A percentile compares a stretch with the other conserved stretches of the same genome.
Evolutionary conservation across 2,888 invertebrate genomes (phyloP).

Genomic region (Neria commutata): DNA sequence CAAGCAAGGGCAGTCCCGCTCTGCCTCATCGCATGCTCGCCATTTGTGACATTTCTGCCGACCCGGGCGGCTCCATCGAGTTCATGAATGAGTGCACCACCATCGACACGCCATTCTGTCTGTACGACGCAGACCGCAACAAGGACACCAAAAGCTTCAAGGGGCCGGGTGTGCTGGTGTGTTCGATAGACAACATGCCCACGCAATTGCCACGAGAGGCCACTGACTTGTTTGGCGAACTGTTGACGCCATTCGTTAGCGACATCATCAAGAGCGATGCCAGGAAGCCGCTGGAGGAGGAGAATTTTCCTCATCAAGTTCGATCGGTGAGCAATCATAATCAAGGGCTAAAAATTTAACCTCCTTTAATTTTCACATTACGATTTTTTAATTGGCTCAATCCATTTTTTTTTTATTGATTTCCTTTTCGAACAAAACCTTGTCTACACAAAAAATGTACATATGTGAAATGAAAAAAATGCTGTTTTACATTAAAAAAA

Average conservation of each 20-base stretch:
- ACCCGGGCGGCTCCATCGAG: slow-evolving; percentile 97
- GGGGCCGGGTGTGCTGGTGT: slow-evolving; percentile 97
- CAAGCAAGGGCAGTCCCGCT: slow-evolving; percentile 84
- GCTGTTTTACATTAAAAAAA: no score
- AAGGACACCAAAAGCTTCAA: slow-evolving; percentile 95
- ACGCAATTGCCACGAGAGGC: slow-evolving; percentile 97
- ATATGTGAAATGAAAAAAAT: no score
- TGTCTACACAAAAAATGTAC: no score
- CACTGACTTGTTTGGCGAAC: slow-evolving; percentile 96
- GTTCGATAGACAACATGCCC: slow-evolving; percentile 99
- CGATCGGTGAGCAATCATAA: slow-evolving; percentile 55
- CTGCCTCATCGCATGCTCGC: slow-evolving; percentile 90
- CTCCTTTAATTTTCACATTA: no score
- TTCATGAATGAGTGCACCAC: slow-evolving; percentile 99
- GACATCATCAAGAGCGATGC: slow-evolving; percentile 90
- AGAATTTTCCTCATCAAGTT: slow-evolving; percentile 67
- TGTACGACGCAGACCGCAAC: slow-evolving; percentile 99
- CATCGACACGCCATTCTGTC: slow-evolving; percentile 97
- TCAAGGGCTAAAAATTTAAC: no score
- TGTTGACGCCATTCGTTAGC: slow-evolving; percentile 84
- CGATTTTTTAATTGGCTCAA: no score
- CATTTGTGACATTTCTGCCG: slow-evolving; percentile 98
- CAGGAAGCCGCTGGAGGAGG: slow-evolving; percentile 76
- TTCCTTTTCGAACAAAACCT: no score
- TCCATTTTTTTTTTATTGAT: no score